These are phyloP conservation scores for Eustalomyia histrio DNA, from an alignment of 2,888 invertebrate species.

Conservation along the genomic window DNA sequence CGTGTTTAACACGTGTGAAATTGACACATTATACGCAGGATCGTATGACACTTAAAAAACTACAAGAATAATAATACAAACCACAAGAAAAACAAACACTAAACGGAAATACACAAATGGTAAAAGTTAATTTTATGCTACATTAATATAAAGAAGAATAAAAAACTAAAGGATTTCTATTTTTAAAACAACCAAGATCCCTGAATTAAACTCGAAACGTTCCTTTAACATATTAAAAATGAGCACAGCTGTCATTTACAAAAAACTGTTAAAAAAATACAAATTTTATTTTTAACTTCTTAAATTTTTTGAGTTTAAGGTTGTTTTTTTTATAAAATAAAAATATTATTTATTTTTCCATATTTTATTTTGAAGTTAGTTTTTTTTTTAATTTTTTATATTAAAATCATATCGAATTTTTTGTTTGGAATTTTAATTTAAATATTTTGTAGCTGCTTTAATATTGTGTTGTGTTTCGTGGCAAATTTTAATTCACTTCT, in stretches of 20 bases:
- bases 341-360: too few relatives aligned
- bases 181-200: slow-evolving; percentile 34
- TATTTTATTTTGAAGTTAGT: neutral
- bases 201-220: neutral
- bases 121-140: slow-evolving; percentile 15
- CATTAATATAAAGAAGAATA: neutral
- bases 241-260: neutral
- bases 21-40: slow-evolving; percentile 70
- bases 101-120: slow-evolving; percentile 50
- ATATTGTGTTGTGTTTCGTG: neutral
- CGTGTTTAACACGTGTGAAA: slow-evolving; percentile 75
- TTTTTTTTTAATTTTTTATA: neutral
- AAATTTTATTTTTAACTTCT: too few relatives aligned
- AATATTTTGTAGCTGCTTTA: neutral
- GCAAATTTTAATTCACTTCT: neutral
- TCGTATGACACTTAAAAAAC: slow-evolving; percentile 66
- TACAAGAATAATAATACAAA: slow-evolving; percentile 38
- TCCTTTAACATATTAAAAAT: neutral
- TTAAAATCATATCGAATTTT: neutral
- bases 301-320: too few relatives aligned
- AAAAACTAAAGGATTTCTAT: slow-evolving; percentile 48
- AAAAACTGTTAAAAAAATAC: neutral
- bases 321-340: too few relatives aligned
- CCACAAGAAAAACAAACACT: slow-evolving; percentile 29
- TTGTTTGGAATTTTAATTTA: neutral